phyloP scores from a whole-genome alignment of 2,113 vertebrate genomes.

The Chamaea fasciata region DNA sequence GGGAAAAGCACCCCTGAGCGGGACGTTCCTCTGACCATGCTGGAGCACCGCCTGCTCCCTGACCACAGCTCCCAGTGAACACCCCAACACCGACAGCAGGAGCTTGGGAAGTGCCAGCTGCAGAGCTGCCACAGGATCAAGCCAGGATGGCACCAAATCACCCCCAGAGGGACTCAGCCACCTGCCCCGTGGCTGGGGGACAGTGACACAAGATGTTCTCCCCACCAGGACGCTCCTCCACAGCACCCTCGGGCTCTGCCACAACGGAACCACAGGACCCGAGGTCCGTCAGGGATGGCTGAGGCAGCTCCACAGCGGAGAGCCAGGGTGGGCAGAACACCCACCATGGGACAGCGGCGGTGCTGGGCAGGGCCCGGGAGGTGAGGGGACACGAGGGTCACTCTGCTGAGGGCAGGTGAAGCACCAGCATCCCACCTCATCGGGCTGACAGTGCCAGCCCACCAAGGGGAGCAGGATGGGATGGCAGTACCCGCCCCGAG shows the following conservation, averaged over 20 bases:
- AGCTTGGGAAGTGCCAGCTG: neutral
- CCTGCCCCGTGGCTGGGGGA: accelerated
- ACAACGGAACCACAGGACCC: accelerated
- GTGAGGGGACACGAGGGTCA: neutral
- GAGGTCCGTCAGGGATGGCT: neutral
- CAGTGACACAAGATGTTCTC: neutral
- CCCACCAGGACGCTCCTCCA: accelerated
- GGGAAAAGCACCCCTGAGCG: accelerated
- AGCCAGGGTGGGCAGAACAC: neutral
- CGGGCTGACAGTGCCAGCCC: neutral
- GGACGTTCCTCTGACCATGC: accelerated
- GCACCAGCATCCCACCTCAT: accelerated
- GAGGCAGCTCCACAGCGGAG: neutral
- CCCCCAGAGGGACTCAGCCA: accelerated
- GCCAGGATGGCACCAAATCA: neutral
- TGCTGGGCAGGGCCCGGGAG: accelerated
- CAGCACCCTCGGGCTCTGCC: accelerated
- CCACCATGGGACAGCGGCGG: accelerated
- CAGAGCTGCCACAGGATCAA: neutral
- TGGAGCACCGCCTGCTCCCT: neutral
- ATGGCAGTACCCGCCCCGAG: neutral
- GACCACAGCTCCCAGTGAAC: neutral
- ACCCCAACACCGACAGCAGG: accelerated
- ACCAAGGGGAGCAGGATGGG: neutral
- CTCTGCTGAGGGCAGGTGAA: neutral